Base-by-base conservation (phyloP, 2,797 vertebrate genomes). In the Sternotherus odoratus region DNA sequence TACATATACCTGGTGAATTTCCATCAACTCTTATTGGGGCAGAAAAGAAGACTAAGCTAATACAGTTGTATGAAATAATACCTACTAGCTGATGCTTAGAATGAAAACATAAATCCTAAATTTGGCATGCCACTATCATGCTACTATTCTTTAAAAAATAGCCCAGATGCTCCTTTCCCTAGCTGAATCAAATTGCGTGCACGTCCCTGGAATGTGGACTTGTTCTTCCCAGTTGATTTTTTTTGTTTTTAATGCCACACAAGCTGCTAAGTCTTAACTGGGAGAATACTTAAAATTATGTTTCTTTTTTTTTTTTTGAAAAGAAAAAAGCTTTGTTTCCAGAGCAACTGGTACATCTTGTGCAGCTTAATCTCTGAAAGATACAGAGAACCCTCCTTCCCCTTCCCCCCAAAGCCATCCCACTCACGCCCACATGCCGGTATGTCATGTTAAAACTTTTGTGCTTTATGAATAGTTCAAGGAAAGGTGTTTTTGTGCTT, bases 321-420 rank as follows among this genome's bases (percentile, higher is more conserved):
- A 43, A 36, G 33, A 77, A 4, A 8, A 2, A 92, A 85, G 93
- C 96, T 96, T 92, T 97, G 92, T 97, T 97, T 96, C 94, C 92
- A 96, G 88, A 96, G 95, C 96, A 96, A 97, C 96, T 92, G 94
- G 97, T 95, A 97, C 97, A 94, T 96, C 95, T 96, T 97, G 97
- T 97, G 93, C 97, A 96, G 80, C 93, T 96, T 96, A 87, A 57
- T 86, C 87, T 91, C 89, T 88, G 94, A 97, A 96, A 96, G 95
- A 92, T 91, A 92, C 95, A 97, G 85, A 92, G 87, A 95, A 88
- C 92, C 92, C 96, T 94, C 24, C 87, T 74, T 33, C 33, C 16
- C 53, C 87, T 84, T 91, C 66, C 90, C 33, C 5, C 3, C 85
- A 92, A 92, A 94, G 83, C 83, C 96, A 96, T 69, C 96, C 96